Evolutionary conservation across 2,113 vertebrate species (phyloP).

Genomic region (Pithys albifrons): DNA sequence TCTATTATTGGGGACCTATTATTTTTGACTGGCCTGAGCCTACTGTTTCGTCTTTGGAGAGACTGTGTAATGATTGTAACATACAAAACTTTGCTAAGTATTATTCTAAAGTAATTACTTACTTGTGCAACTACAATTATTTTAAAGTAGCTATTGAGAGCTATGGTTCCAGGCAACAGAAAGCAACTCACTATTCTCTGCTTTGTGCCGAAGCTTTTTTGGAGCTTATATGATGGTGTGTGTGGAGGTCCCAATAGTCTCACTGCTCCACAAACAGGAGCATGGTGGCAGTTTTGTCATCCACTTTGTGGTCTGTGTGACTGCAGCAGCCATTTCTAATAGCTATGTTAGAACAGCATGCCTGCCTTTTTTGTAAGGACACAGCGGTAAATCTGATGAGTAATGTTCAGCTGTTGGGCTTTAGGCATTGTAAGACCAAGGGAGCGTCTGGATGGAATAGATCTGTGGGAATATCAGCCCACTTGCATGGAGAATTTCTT

Average conservation of each 20-base stretch:
- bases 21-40: background rate
- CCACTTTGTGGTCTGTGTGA: background rate
- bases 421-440: background rate
- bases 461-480: background rate
- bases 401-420: slow-evolving; percentile 44
- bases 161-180: background rate
- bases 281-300: background rate
- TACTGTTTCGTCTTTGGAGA: background rate
- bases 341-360: background rate
- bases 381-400: slow-evolving; percentile 28
- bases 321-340: background rate
- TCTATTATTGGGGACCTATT: background rate
- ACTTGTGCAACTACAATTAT: background rate
- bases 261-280: background rate
- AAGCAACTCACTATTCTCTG: background rate
- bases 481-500: background rate
- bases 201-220: background rate
- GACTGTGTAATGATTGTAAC: background rate
- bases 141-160: background rate
- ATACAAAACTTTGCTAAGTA: background rate
- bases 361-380: background rate
- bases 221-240: background rate
- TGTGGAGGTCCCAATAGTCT: background rate
- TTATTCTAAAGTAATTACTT: background rate
- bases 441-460: background rate